Percentiles rank a stretch among this genome's conserved stretches.
These are phyloP conservation scores for Drosophila formosana DNA, from an alignment of 2,888 invertebrate species.

Conservation along the genomic window DNA sequence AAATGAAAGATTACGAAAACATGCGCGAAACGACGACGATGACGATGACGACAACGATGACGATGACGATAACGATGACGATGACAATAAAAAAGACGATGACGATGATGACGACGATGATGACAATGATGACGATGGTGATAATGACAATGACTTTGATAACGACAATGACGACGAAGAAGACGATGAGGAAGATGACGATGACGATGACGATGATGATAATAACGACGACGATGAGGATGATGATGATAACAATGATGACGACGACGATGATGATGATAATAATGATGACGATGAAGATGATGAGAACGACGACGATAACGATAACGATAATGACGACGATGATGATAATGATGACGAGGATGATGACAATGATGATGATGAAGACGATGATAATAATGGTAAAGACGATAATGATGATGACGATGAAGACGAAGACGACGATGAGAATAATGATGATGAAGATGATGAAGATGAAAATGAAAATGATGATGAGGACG, in stretches of 20 bases:
- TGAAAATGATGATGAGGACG: conserved; percentile 80
- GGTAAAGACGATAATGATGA: conserved; percentile 52
- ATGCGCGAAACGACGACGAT: conserved; percentile 83
- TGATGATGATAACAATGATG: conserved; percentile 85
- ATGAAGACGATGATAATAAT: conserved; percentile 64
- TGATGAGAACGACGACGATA: conserved; percentile 81
- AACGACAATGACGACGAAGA: conserved; percentile 82
- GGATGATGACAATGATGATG: conserved; percentile 82
- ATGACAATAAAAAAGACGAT: conserved; percentile 45
- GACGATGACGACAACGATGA: conserved; percentile 83
- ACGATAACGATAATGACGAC: conserved; percentile 44
- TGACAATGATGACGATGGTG: conserved; percentile 67
- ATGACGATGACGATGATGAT: conserved; percentile 30
- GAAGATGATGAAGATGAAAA: conserved; percentile 83
- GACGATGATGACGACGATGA: conserved; percentile 26
- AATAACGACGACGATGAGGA: conserved; percentile 71
- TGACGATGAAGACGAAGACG: conserved; percentile 24
- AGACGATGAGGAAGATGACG: conserved; percentile 49
- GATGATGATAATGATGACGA: conserved; percentile 43
- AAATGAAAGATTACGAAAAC: conserved; percentile 82
- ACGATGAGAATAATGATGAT: conserved; percentile 79
- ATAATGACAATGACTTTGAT: conserved; percentile 84
- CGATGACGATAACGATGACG: conserved; percentile 68
- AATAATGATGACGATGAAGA: conserved; percentile 84
- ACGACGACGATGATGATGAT: conserved; percentile 84